Evolutionary conservation across 2,113 vertebrate species (phyloP).

Genomic region (Periophthalmus modestus): DNA sequence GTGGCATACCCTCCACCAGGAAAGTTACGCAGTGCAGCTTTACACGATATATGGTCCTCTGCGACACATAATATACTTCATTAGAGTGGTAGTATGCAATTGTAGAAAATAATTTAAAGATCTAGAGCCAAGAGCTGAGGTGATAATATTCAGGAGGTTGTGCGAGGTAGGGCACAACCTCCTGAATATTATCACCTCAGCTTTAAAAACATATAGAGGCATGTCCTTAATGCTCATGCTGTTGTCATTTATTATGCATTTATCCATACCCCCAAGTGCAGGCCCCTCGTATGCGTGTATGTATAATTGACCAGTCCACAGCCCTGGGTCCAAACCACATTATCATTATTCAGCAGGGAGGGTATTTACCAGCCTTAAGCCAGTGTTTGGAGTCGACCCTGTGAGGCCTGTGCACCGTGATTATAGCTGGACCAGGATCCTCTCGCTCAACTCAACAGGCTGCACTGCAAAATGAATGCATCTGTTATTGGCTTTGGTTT

Average conservation of each 20-base stretch:
- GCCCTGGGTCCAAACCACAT: neutral
- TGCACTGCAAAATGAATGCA: constrained; percentile 43
- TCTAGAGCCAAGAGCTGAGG: too few relatives aligned
- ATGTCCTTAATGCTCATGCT: neutral
- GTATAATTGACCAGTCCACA: neutral
- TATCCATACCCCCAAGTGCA: neutral
- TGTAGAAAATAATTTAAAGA: too few relatives aligned
- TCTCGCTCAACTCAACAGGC: constrained; percentile 35
- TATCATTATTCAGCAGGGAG: neutral
- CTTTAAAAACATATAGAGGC: too few relatives aligned
- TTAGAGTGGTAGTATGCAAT: too few relatives aligned
- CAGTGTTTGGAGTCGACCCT: constrained; percentile 5
- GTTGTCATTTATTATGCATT: neutral
- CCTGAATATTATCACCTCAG: too few relatives aligned
- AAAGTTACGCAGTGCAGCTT: too few relatives aligned
- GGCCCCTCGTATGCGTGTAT: neutral
- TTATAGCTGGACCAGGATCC: constrained; percentile 29
- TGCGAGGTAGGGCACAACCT: too few relatives aligned
- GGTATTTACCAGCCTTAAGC: constrained; percentile 1
- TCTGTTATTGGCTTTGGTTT: constrained; percentile 46
- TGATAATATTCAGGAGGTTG: too few relatives aligned
- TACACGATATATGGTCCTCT: too few relatives aligned
- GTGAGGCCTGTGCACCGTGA: constrained; percentile 23
- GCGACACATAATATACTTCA: too few relatives aligned
- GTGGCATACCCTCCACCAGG: too few relatives aligned